A percentile compares a stretch with the other conserved stretches of the same genome.
Conservation (phyloP, 2,888 invertebrate genomes). For the Volucella inanis region DNA sequence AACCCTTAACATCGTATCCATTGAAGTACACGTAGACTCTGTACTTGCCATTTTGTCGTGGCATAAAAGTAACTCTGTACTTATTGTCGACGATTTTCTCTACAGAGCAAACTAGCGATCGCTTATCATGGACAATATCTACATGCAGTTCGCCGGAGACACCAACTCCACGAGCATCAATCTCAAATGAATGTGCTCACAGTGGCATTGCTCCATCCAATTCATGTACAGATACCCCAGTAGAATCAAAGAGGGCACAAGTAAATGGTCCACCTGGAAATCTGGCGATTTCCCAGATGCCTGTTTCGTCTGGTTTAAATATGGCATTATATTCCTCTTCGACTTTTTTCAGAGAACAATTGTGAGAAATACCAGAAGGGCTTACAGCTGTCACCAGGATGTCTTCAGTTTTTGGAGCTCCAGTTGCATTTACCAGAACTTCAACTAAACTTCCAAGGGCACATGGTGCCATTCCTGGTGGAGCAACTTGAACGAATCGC, state of each 20-base stretch:
- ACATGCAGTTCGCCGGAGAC: constrained; percentile 94
- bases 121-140: constrained; percentile 95
- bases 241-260: constrained; percentile 97
- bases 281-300: constrained; percentile 98
- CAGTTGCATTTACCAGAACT: constrained; percentile 94
- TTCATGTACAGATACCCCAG: constrained; percentile 92
- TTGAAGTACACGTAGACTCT: constrained; percentile 96
- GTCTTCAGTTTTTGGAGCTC: constrained; percentile 90
- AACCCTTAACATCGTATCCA: constrained; percentile 92
- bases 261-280: constrained; percentile 97
- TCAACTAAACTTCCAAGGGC: constrained; percentile 97
- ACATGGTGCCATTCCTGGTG: constrained; percentile 97
- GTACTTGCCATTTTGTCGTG: constrained; percentile 91
- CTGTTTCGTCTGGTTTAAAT: constrained; percentile 98
- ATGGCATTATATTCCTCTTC: constrained; percentile 96
- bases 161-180: constrained; percentile 90
- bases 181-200: constrained; percentile 93
- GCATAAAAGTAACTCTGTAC: constrained; percentile 91
- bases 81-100: constrained; percentile 90
- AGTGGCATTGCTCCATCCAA: constrained; percentile 92
- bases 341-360: constrained; percentile 92
- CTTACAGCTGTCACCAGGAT: constrained; percentile 96
- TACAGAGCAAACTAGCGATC: constrained; percentile 91
- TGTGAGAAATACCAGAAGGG: constrained; percentile 92
- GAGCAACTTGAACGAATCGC: constrained; percentile 92